Conservation (phyloP, 2,888 invertebrate genomes). For the Cybosia mesomella region DNA sequence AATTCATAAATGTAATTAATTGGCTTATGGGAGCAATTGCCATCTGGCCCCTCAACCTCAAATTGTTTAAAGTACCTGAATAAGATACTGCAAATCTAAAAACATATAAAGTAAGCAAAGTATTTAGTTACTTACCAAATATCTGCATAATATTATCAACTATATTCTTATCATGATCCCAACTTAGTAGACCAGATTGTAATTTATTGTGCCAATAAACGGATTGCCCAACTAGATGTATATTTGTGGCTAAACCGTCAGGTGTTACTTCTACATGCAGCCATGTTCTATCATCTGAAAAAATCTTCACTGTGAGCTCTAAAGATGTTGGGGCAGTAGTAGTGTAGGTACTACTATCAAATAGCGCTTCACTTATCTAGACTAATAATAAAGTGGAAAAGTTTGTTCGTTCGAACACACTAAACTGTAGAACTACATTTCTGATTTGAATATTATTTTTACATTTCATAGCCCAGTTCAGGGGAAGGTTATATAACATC, state of each 20-base stretch:
- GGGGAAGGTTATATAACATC: no score
- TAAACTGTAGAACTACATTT: no score
- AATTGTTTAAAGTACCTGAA: no score
- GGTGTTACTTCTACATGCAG: conserved; percentile 76
- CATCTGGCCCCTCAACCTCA: no score
- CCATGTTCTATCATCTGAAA: conserved; percentile 76
- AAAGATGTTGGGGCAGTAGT: neutral
- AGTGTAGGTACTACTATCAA: neutral
- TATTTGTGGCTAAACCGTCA: conserved; percentile 72
- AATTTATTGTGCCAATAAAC: conserved; percentile 70
- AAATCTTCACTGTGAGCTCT: neutral
- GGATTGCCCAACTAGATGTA: conserved; percentile 74
- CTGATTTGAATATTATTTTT: no score
- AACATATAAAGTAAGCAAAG: neutral
- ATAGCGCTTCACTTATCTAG: no score
- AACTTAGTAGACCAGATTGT: conserved; percentile 67
- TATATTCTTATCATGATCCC: conserved; percentile 80
- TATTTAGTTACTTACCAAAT: conserved; percentile 66
- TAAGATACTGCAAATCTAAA: neutral
- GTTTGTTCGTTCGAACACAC: no score
- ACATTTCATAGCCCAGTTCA: no score
- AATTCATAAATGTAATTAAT: no score
- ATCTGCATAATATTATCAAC: conserved; percentile 72
- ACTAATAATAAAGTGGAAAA: no score
- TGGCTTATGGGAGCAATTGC: no score